A percentile compares a stretch with the other conserved stretches of the same genome.
These are phyloP conservation scores for Zaprionus bogoriensis DNA, from an alignment of 2,888 invertebrate genomes.

Conservation along the genomic window DNA sequence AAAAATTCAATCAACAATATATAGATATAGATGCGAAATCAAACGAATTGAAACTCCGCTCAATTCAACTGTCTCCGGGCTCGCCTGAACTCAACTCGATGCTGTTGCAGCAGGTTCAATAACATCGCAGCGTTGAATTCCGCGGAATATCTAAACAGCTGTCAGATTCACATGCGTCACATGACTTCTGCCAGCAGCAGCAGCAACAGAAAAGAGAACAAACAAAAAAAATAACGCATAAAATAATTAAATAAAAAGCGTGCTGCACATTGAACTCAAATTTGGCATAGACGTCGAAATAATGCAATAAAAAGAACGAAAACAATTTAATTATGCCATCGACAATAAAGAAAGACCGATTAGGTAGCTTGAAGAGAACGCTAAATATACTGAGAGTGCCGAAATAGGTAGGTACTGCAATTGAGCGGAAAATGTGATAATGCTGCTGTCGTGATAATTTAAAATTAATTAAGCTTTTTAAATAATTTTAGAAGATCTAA, in stretches of 20 bases:
- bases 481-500: too few species aligned
- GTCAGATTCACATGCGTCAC: constrained; percentile 40
- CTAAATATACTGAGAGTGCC: too few species aligned
- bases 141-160: constrained; percentile 60
- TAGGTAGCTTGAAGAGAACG: too few species aligned
- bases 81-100: constrained; percentile 1
- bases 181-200: too few species aligned
- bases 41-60: constrained; percentile 3
- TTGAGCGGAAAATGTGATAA: not conserved
- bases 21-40: constrained; percentile 6
- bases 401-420: not conserved
- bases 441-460: too few species aligned
- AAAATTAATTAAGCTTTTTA: too few species aligned
- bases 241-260: constrained; percentile 15
- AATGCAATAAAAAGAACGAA: constrained; percentile 1
- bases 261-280: constrained; percentile 49
- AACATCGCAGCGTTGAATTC: constrained; percentile 35
- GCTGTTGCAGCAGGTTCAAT: constrained; percentile 51
- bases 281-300: constrained; percentile 18
- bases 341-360: constrained; percentile 8
- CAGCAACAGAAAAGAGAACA: constrained; percentile 5
- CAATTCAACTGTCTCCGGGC: not conserved
- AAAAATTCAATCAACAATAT: constrained; percentile 41
- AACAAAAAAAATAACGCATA: not conserved
- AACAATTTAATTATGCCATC: constrained; percentile 35